Conservation (phyloP, 2,797 vertebrate genomes). For the Pseudomugil tenellus region DNA sequence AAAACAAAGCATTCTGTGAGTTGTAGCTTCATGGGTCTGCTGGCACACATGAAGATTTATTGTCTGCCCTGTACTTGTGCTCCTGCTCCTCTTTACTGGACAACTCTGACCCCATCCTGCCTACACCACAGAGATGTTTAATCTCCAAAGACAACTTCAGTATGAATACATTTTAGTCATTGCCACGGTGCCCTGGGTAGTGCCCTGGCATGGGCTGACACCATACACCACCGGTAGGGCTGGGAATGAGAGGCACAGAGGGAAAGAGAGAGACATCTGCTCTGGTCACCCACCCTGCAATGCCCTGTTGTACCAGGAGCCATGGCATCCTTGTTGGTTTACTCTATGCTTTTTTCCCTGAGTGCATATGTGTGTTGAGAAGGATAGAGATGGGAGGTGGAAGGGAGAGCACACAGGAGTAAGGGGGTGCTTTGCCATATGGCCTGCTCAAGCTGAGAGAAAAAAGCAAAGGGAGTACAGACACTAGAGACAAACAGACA, state of each 20-base stretch:
- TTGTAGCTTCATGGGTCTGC: slow-evolving; percentile 55
- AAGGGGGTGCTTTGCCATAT: slow-evolving; percentile 69
- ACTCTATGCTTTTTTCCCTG: slow-evolving; percentile 37
- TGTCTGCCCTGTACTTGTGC: slow-evolving; percentile 65
- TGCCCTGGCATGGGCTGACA: slow-evolving; percentile 61
- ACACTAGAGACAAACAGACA: slow-evolving; percentile 29
- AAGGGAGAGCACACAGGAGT: slow-evolving; percentile 36
- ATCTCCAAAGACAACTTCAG: slow-evolving; percentile 72
- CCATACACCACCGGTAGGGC: slow-evolving; percentile 29
- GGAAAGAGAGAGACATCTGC: slow-evolving; percentile 66
- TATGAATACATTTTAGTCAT: slow-evolving; percentile 73
- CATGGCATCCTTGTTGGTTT: slow-evolving; percentile 50
- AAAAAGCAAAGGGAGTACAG: slow-evolving; percentile 33
- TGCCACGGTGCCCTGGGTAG: slow-evolving; percentile 35
- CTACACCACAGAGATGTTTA: slow-evolving; percentile 62
- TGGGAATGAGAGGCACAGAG: slow-evolving; percentile 34
- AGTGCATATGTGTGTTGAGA: slow-evolving; percentile 42
- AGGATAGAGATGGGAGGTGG: slow-evolving; percentile 40
- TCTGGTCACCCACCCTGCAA: slow-evolving; percentile 63
- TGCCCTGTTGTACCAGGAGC: slow-evolving; percentile 53
- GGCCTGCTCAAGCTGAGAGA: slow-evolving; percentile 55
- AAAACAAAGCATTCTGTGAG: slow-evolving; percentile 71
- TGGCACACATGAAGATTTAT: slow-evolving; percentile 74
- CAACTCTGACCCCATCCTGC: slow-evolving; percentile 75
- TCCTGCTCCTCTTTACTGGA: slow-evolving; percentile 69